Evolutionary conservation across 2,888 invertebrate genomes (phyloP).

Genomic region (Scaptomyza flava): DNA sequence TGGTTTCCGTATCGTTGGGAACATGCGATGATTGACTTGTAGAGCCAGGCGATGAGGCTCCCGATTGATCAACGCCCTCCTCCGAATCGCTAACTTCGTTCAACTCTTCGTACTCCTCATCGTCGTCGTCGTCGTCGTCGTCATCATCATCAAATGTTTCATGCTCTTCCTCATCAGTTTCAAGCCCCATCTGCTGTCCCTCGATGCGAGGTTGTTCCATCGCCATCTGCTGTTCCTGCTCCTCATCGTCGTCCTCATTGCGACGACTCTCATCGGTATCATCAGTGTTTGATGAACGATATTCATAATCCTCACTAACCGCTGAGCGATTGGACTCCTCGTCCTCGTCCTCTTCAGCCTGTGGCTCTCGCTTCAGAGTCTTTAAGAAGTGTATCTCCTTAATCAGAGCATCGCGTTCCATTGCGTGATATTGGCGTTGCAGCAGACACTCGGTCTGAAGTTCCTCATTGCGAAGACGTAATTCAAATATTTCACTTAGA

Average conservation of each 20-base stretch:
- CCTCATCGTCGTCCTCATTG: not conserved
- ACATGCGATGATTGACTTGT: constrained; percentile 1
- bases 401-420: constrained; percentile 76
- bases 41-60: not conserved
- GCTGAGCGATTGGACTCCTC: not conserved
- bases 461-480: constrained; percentile 69
- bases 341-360: not conserved
- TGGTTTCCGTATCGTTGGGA: constrained; percentile 8
- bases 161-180: constrained; percentile 18
- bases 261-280: not conserved
- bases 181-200: not conserved
- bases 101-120: constrained; percentile 1
- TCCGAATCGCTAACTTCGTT: not conserved
- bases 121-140: constrained; percentile 1
- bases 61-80: not conserved
- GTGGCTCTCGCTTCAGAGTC: constrained; percentile 29
- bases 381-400: constrained; percentile 71
- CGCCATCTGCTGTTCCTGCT: not conserved
- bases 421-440: constrained; percentile 79
- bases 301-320: constrained; percentile 7
- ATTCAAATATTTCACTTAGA: constrained; percentile 71
- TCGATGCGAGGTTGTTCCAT: not conserved
- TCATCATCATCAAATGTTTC: not conserved
- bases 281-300: not conserved
- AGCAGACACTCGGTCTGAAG: constrained; percentile 69